These are phyloP conservation scores for Chymomyza fuscimana DNA, from an alignment of 2,888 invertebrate genomes.

Conservation along the genomic window DNA sequence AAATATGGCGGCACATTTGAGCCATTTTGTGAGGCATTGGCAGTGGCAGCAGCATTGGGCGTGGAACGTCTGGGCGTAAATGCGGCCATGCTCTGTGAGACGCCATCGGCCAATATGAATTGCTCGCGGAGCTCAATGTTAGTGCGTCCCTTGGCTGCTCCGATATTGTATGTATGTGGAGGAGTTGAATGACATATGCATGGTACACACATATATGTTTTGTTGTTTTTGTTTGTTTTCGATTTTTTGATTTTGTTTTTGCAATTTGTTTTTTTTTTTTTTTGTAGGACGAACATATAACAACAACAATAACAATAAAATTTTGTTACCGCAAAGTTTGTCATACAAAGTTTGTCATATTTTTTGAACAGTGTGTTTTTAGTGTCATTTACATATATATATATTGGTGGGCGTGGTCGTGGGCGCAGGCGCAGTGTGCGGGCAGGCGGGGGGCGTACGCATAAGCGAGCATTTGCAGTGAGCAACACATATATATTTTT, in stretches of 20 bases:
- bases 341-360: conserved; percentile 28
- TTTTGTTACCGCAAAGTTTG: conserved; percentile 63
- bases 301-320: conserved; percentile 70
- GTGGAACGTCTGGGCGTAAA: conserved; percentile 97
- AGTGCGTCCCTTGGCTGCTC: conserved; percentile 98
- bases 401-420: conserved; percentile 51
- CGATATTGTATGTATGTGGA: conserved; percentile 25
- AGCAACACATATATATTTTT: conserved; percentile 37
- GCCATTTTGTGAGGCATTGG: conserved; percentile 79
- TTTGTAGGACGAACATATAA: conserved; percentile 58
- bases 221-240: conserved; percentile 33
- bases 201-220: conserved; percentile 31
- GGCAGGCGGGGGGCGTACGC: conserved; percentile 45
- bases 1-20: conserved; percentile 80
- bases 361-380: conserved; percentile 32
- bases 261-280: conserved; percentile 29
- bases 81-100: conserved; percentile 98
- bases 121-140: conserved; percentile 99
- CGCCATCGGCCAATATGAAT: conserved; percentile 99
- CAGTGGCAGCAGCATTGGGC: conserved; percentile 84
- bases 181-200: conserved; percentile 23
- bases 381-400: conserved; percentile 16
- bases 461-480: conserved; percentile 19
- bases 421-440: conserved; percentile 56
- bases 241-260: too few species aligned